Base-by-base conservation (phyloP, 2,888 invertebrate genomes). In the Reticulitermes lucifugus region DNA sequence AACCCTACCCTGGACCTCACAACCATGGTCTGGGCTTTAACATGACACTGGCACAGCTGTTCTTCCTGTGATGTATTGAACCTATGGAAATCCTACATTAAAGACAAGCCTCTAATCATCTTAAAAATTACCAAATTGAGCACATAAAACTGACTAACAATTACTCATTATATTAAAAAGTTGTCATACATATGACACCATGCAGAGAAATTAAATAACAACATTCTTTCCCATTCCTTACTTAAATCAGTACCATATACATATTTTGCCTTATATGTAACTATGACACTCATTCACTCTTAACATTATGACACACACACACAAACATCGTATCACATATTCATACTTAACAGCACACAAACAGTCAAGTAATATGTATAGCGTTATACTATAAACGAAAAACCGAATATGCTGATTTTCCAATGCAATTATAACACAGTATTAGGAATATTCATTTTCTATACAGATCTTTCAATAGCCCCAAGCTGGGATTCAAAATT, bases 91-190 rank as follows among this genome's bases (percentile, higher is more conserved):
- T 25, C n/a, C 65, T 65, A 65, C 25, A 4, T 65, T 25, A 25
- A 65, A 75, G 22, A 79, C n/a, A 79, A 79, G 79, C 79, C 29
- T 79, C 55, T 79, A 43, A 43, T 79, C 29, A 46, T 79, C 79
- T 79, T 79, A 79, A 79, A 79, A 79, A 79, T 21, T 51, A 51
- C n/a, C n/a, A 25, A 51, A 46, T 79, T 79, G 79, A 79, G 79
- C 55, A 79, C 55, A 79, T 79, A 46, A 79, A 79, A 55, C 14
- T 79, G 79, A 79, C 79, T 79, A 79, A 51, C 18, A 79, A 12
- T 65, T n/a, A 65, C 65, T 6, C n/a, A n/a, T 65, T 65, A 25
- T 10, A 25, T 10, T 7, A 65, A 2, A 65, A n/a, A 10, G 9
- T 25, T 65, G 12, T 65, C 65, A 65, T 65, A 25, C 25, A 9